Percentiles rank a stretch among this genome's conserved stretches.
These are phyloP conservation scores for Tadarida brasiliensis DNA, from an alignment of 2,797 vertebrate genomes.

Conservation along the genomic window DNA sequence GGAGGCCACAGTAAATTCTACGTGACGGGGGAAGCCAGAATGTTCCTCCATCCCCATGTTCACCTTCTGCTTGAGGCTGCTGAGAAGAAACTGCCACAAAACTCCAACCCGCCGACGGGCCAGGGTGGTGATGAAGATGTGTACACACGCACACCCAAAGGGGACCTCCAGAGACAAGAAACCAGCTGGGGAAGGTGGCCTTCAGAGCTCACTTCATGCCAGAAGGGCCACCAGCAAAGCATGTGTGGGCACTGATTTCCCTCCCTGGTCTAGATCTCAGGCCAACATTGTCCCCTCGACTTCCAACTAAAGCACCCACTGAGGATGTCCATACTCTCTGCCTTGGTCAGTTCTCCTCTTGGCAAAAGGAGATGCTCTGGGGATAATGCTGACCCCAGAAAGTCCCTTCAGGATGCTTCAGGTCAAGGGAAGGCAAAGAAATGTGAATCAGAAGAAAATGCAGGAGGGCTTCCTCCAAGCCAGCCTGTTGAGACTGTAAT, in stretches of 20 bases:
- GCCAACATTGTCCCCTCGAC: neutral
- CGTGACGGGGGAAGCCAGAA: neutral
- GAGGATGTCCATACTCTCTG: neutral
- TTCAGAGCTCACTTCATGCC: neutral
- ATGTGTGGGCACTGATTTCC: neutral
- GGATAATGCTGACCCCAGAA: neutral
- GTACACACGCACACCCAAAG: neutral
- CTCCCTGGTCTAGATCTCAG: neutral
- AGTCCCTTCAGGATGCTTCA: neutral
- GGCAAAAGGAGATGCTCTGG: neutral
- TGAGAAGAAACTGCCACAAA: neutral
- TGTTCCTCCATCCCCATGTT: neutral
- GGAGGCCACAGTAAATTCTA: neutral
- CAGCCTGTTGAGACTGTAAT: neutral
- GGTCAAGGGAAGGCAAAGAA: neutral
- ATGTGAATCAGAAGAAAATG: neutral
- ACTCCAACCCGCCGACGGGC: neutral
- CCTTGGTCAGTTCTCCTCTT: neutral
- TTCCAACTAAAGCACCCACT: neutral
- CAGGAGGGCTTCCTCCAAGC: neutral
- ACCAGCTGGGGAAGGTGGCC: neutral
- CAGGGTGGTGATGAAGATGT: neutral
- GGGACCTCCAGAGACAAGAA: neutral
- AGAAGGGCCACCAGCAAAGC: neutral
- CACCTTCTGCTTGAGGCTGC: neutral